Base-by-base conservation (phyloP, 2,797 vertebrate genomes). In the Hypotaenidia philippensis region DNA sequence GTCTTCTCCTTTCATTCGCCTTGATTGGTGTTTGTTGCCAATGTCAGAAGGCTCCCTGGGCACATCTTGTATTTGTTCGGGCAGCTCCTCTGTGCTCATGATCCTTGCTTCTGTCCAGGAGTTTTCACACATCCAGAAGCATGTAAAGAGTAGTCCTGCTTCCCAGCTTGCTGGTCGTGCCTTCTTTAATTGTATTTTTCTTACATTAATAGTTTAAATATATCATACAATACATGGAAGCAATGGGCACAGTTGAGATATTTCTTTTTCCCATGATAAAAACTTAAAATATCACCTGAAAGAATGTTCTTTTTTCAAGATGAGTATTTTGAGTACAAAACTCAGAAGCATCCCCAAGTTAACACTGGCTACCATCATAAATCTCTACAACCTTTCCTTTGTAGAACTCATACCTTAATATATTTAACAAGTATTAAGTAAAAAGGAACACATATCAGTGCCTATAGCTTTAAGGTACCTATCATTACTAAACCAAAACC, bases 381-480 rank as follows among this genome's bases (percentile, higher is more conserved):
- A 83, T 11, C 19, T 71, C 40, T 83, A 3, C 26, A 34, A 40
- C 19, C 27, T 75, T 87, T 76, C 63, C 14, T 63, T 94, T 94
- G 27, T 1, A 61, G 29, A 91, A 6, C 12, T 93, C 31, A 18
- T 79, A 41, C 50, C 6, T 21, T 18, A 40, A 4, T 34, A 34
- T 31, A 49, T 20, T 21, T 4, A 70, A n/a, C 44, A 94, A 92
- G n/a, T 26, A 78, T 29, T 47, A 61, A 93, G 61, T 81, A 93
- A 87, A 93, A 94, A 81, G 32, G 60, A 78, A 72, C 59, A 36
- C 3, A 1, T 55, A 53, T 44, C 32, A 69, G 57, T 57, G 31
- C 5, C 25, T 90, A 83, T 59, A 91, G 11, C 25, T 92, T 93
- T 52, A 92, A 93, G 52, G 34, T 36, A 65, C 11, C 45, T 89